These are phyloP conservation scores for Trisateles emortualis DNA, from an alignment of 2,888 invertebrate species.

Conservation along the genomic window DNA sequence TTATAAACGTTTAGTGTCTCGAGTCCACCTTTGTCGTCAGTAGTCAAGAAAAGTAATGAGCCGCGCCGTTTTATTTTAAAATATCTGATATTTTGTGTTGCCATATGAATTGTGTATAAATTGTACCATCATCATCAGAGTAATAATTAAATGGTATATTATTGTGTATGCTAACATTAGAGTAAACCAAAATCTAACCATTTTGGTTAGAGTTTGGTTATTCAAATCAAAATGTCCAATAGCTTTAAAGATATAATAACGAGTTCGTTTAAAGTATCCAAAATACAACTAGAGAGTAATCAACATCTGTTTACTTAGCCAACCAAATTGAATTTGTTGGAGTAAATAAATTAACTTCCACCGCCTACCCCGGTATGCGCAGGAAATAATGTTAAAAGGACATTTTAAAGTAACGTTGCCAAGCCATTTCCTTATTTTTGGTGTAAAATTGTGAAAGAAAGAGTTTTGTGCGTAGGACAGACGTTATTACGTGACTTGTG, in stretches of 20 bases:
- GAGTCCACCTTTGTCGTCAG: no score
- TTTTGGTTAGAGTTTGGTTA: no score
- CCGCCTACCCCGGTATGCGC: conserved; percentile 37
- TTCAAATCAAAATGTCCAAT: conserved; percentile 15
- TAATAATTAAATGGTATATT: no score
- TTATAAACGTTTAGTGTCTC: no score
- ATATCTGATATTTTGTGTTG: no score
- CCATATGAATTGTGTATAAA: no score
- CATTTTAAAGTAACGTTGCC: conserved; percentile 47
- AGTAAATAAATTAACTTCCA: conserved; percentile 60
- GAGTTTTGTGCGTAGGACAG: conserved; percentile 2
- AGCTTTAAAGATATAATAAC: conserved; percentile 18
- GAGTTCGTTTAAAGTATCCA: conserved; percentile 27
- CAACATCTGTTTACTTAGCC: conserved; percentile 43
- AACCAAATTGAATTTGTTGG: conserved; percentile 49
- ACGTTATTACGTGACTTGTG: conserved; percentile 6
- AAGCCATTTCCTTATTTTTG: conserved; percentile 31
- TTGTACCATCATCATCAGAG: no score
- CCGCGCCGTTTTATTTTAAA: no score
- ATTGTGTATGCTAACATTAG: no score
- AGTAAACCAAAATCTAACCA: no score
- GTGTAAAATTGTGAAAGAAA: conserved; percentile 5
- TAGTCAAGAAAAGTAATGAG: no score
- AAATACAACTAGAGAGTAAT: conserved; percentile 39
- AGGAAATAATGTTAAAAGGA: conserved; percentile 56